Base-by-base conservation (phyloP, 30 jellyfish, hydroid and myxozoan species). In the Chrysaora quinquecirrha region DNA sequence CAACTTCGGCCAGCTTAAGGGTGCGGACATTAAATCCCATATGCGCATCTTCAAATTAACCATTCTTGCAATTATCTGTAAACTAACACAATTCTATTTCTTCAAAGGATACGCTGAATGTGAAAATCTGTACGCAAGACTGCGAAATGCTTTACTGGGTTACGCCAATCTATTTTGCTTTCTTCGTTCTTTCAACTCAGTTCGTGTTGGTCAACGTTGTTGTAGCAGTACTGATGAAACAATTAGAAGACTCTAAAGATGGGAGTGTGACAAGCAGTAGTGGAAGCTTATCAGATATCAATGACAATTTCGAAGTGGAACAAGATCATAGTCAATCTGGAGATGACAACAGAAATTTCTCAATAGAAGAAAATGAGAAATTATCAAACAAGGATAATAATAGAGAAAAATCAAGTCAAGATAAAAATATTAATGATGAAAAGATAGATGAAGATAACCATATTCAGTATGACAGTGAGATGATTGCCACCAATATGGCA, bases 211-310 rank as follows among this genome's bases (percentile, higher is more conserved):
- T 94, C 19, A 94, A 94, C 73, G 99, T 94, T 30, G 99, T 94
- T 46, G 99, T 94, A 29, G 99, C 99, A 61, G 99, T 94, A 10
- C 77, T 94, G 24, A 94, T 94, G 99, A 94, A 94, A 82, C 99
- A 94, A 54, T 84, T 94, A 0, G 99, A 94, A 65, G 99, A 94
- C 60, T 80, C 96, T 2, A 94, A 94, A 67, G 95, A 84, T 70
- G 75, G 77, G 34, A 48, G 80, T 3, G 21, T 23, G 1, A 46
- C 87, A 23, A 60, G 83, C 32, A 56, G 64, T 4, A 58, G 74
- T 14, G 47, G 62, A 30, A 28, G 80, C 66, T 22, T 82, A 1
- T 82, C 92, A 50, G 85, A 82, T 50, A 30, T 82, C 35, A 75
- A 62, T 54, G 92, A 82, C 14, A 70, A 74, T 27, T 82, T 82